Base-by-base conservation (phyloP, 1,140 invertebrate genomes). In the Drosophila tristis region DNA sequence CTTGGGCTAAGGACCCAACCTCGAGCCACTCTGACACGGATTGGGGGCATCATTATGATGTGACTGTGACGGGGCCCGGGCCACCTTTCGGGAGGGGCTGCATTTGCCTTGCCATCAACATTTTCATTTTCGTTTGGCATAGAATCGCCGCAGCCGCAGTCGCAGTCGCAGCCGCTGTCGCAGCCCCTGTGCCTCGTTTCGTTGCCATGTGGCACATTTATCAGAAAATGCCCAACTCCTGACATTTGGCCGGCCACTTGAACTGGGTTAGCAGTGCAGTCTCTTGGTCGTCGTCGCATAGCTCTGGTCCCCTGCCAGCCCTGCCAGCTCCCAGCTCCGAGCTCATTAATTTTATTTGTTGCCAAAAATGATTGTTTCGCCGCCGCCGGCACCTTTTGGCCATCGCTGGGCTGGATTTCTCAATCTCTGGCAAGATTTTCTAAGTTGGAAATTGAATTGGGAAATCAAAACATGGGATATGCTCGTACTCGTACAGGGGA, bases 21-120 rank as follows among this genome's bases (percentile, higher is more conserved):
- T 63, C 43, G 25, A 45, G 55, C 63, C 31, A 59, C 82, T 79
- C 80, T 67, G 64, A 57, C 58, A 66, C 70, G 63, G 84, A 89
- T 89, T 78, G 84, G 77, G 84, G 84, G 84, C 84, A 87, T 87
- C 84, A 89, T 87, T 87, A 89, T 87, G 84, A 87, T 82, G 82
- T 86, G 78, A 67, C 82, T 84, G 84, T 76, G 84, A 78, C 79
- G 67, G 55, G 54, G 48, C 58, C 8, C 43, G 26, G 54, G 62
- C 77, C 77, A 86, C 82, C 82, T 87, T 87, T 78, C 78, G 74
- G 82, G 82, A 87, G 82, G 82, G 82, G 82, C 74, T 55, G 29
- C 25, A 39, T 62, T 29, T 5, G 61, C 64, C 47, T 11, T 45
- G 53, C 45, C 43, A 60, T 60, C 74, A 75, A 87, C 78, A 78